phyloP scores from a whole-genome alignment of 2,113 vertebrate species.

The Hyla sarda region DNA sequence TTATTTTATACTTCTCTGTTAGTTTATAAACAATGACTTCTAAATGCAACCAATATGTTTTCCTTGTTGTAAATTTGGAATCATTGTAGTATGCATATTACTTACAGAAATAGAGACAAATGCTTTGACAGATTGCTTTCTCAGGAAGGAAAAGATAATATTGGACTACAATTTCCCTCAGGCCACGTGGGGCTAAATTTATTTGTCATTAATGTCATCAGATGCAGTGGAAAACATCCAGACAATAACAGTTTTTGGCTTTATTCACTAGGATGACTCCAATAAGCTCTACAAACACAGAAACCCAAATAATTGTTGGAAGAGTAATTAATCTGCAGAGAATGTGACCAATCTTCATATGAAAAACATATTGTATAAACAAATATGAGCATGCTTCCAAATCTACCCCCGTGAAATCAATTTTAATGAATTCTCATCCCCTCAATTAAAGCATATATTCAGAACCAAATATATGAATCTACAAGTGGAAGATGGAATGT shows the following conservation, averaged over 20 bases:
- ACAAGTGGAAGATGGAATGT: conserved; percentile 4
- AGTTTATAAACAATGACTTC: neutral
- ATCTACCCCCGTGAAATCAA: neutral
- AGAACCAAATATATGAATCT: neutral
- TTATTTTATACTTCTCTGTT: neutral
- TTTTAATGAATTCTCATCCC: conserved; percentile 19
- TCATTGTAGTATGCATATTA: conserved; percentile 3
- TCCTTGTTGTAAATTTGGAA: neutral
- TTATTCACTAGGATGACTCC: conserved; percentile 20
- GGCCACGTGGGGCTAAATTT: conserved; percentile 30
- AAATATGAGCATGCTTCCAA: neutral
- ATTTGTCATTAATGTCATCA: conserved; percentile 35
- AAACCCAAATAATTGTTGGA: conserved; percentile 30
- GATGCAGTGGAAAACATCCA: conserved; percentile 27
- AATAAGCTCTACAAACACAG: conserved; percentile 15
- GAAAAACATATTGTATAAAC: conserved; percentile 31
- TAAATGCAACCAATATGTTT: neutral
- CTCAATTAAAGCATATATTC: conserved; percentile 5
- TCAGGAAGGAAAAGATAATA: conserved; percentile 33
- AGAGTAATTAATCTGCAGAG: conserved; percentile 21
- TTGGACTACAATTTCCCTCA: conserved; percentile 25
- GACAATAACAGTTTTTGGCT: conserved; percentile 32
- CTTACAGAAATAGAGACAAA: conserved; percentile 35
- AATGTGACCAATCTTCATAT: conserved; percentile 8
- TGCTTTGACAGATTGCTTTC: conserved; percentile 32